These are phyloP conservation scores for Lagopus muta DNA, from an alignment of 2,113 vertebrate species.

Conservation along the genomic window DNA sequence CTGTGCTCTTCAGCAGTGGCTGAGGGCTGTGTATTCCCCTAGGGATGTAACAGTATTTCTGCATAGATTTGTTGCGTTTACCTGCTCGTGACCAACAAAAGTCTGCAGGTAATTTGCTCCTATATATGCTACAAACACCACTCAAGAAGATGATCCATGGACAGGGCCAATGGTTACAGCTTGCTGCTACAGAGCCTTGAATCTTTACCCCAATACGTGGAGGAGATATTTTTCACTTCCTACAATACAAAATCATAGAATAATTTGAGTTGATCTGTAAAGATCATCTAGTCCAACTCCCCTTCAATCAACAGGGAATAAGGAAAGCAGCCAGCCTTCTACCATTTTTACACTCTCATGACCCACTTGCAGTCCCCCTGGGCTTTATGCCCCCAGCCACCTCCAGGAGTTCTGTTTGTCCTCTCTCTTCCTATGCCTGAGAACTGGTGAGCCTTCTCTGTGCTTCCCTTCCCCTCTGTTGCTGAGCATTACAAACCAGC, in stretches of 20 bases:
- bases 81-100: not conserved
- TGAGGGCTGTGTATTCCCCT: not conserved
- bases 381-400: not conserved
- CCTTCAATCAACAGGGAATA: not conserved
- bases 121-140: not conserved
- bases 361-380: not conserved
- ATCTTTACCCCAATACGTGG: fast-evolving
- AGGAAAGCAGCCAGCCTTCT: not conserved
- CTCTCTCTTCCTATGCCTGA: not conserved
- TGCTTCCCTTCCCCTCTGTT: not conserved
- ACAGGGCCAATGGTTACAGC: not conserved
- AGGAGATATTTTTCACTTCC: not conserved
- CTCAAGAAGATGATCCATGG: not conserved
- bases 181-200: not conserved
- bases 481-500: not conserved
- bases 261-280: no score
- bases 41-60: not conserved
- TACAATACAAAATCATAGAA: not conserved
- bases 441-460: not conserved
- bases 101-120: not conserved
- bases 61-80: not conserved
- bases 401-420: not conserved
- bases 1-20: not conserved
- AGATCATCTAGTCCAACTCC: no score
- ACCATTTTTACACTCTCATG: not conserved